Evolutionary conservation across 2,113 vertebrate species (phyloP).

Genomic region (Mobula birostris): DNA sequence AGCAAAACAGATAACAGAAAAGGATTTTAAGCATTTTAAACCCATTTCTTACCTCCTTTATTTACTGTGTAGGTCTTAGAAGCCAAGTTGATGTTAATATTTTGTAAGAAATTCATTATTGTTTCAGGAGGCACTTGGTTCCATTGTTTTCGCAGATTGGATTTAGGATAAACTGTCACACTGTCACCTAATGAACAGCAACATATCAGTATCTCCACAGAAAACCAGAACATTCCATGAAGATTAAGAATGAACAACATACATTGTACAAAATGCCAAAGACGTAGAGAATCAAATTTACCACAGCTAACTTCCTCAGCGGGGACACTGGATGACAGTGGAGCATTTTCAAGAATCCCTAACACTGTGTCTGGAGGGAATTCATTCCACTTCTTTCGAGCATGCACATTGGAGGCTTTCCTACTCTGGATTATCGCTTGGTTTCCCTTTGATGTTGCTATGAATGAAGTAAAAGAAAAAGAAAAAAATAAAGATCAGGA

Average conservation of each 20-base stretch:
- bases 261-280: background rate
- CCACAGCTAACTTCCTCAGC: conserved; percentile 44
- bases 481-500: background rate
- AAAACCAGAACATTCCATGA: background rate
- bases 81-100: conserved; percentile 63
- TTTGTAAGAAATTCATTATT: conserved; percentile 69
- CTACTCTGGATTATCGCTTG: conserved; percentile 37
- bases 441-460: conserved; percentile 38
- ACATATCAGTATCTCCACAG: background rate
- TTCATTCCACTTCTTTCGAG: conserved; percentile 65
- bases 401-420: conserved; percentile 30
- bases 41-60: conserved; percentile 59
- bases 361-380: conserved; percentile 49
- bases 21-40: background rate
- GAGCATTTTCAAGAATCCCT: conserved; percentile 57
- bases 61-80: conserved; percentile 78
- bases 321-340: conserved; percentile 60
- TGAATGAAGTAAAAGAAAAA: background rate
- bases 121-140: conserved; percentile 61
- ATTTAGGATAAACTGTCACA: conserved; percentile 51
- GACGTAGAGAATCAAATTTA: background rate
- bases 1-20: background rate
- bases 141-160: conserved; percentile 64
- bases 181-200: conserved; percentile 48
- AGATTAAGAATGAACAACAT: too few relatives aligned